Evolutionary conservation across 2,888 invertebrate genomes (phyloP).

Genomic region (Leuctra nigra): DNA sequence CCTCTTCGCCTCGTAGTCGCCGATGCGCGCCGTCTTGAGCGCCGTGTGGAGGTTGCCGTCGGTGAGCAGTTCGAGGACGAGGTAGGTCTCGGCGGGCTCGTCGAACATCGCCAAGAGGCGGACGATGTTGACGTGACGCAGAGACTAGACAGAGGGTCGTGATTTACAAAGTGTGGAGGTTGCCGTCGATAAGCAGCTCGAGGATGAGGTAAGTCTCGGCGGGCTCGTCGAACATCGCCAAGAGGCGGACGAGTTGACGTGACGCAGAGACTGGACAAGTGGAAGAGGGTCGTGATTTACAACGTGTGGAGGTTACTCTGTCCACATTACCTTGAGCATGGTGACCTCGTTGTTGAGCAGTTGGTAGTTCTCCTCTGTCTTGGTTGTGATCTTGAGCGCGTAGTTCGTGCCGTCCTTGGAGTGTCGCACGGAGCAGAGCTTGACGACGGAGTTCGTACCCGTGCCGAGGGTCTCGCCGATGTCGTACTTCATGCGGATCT

Average conservation of each 20-base stretch:
- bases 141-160: background rate
- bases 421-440: background rate
- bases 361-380: background rate
- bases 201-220: background rate
- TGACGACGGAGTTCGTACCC: background rate
- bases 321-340: background rate
- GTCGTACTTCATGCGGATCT: background rate
- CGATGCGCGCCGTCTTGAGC: background rate
- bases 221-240: background rate
- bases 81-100: background rate
- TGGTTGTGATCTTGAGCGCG: constrained; percentile 2
- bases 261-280: too few species aligned
- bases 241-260: constrained; percentile 3
- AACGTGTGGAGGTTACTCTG: background rate
- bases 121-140: constrained; percentile 4
- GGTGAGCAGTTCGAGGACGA: background rate
- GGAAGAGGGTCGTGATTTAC: background rate
- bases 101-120: background rate
- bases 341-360: background rate
- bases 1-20: background rate
- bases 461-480: background rate
- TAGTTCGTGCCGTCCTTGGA: background rate
- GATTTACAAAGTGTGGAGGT: background rate
- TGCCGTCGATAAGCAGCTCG: background rate
- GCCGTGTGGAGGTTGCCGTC: background rate